Evolutionary conservation across 2,888 invertebrate genomes (phyloP).

Genomic region (Drosophila pegasa): DNA sequence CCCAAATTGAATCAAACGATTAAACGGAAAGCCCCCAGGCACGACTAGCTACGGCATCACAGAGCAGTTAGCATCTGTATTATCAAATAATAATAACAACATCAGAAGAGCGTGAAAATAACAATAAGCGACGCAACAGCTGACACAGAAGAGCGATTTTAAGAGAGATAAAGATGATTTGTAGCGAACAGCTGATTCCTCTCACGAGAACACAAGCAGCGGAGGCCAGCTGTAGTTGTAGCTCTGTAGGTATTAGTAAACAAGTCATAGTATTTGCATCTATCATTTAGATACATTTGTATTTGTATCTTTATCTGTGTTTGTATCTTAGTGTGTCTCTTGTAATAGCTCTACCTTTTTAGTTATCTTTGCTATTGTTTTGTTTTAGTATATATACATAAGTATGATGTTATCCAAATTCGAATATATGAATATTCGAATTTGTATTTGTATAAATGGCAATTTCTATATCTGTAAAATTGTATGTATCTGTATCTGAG

Average conservation of each 20-base stretch:
- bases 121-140: conserved; percentile 2
- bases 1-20: conserved; percentile 51
- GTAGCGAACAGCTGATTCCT: conserved; percentile 23
- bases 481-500: background rate
- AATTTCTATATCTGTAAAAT: conserved; percentile 5
- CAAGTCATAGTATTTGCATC: background rate
- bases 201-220: background rate
- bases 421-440: background rate
- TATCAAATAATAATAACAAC: conserved; percentile 28
- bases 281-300: background rate
- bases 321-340: background rate
- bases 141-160: background rate
- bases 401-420: too few species aligned
- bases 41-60: conserved; percentile 31
- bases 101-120: conserved; percentile 6
- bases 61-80: conserved; percentile 43
- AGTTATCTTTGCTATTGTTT: too few species aligned
- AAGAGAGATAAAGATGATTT: background rate
- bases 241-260: background rate
- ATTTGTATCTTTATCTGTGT: background rate
- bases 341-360: too few species aligned
- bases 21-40: conserved; percentile 36
- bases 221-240: background rate
- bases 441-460: background rate
- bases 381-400: too few species aligned